Evolutionary conservation across 1,140 invertebrate species (phyloP).

Genomic region (Liolophura sinensis): DNA sequence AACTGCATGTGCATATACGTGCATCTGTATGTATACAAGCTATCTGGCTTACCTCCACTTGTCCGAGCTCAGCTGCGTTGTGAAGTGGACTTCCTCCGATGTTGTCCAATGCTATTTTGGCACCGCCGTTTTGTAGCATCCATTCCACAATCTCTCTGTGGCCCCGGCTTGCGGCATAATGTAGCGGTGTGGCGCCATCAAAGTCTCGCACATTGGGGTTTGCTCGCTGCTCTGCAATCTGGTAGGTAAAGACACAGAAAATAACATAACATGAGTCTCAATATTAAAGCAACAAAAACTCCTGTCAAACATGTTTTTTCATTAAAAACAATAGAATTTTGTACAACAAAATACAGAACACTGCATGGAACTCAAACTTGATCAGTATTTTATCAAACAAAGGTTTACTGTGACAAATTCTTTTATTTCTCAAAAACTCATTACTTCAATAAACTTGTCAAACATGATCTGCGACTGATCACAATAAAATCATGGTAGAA

Average conservation of each 20-base stretch:
- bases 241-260: slow-evolving; percentile 30
- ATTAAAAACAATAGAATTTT: not conserved
- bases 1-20: slow-evolving; percentile 6
- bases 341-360: not conserved
- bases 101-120: slow-evolving; percentile 74
- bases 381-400: no score
- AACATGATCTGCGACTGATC: no score
- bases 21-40: slow-evolving; percentile 8
- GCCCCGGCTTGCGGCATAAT: slow-evolving; percentile 75
- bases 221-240: slow-evolving; percentile 80
- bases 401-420: no score
- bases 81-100: slow-evolving; percentile 86
- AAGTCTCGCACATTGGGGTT: slow-evolving; percentile 82
- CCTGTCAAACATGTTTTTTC: not conserved
- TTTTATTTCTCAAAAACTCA: no score
- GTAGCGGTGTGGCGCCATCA: slow-evolving; percentile 76
- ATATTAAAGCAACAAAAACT: not conserved
- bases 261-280: not conserved
- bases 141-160: slow-evolving; percentile 80
- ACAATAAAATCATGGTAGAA: no score
- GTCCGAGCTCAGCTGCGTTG: slow-evolving; percentile 86
- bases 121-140: slow-evolving; percentile 77
- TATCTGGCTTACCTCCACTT: slow-evolving; percentile 73
- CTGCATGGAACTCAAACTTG: not conserved
- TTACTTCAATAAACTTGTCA: no score